A percentile compares a stretch with the other conserved stretches of the same genome.
Evolutionary conservation across 2,888 invertebrate species (phyloP).

Genomic region (Cheilosia variabilis): DNA sequence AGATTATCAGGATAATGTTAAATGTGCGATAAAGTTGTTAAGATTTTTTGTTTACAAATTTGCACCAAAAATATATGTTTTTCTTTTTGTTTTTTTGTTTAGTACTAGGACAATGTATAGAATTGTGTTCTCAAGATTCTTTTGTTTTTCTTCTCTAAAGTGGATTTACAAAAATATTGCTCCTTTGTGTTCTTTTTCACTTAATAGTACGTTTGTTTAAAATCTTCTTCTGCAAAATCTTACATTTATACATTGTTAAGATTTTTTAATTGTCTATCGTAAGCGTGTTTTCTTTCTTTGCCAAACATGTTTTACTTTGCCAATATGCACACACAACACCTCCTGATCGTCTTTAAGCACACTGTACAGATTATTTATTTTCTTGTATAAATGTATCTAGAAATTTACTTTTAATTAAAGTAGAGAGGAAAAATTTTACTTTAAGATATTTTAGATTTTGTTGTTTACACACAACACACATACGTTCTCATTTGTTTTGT

Average conservation of each 20-base stretch:
- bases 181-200: slow-evolving; percentile 36
- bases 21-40: slow-evolving; percentile 56
- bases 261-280: slow-evolving; percentile 38
- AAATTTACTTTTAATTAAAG: slow-evolving; percentile 39
- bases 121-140: slow-evolving; percentile 18
- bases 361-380: slow-evolving; percentile 57
- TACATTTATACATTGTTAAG: slow-evolving; percentile 26
- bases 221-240: slow-evolving; percentile 35
- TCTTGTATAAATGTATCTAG: slow-evolving; percentile 35
- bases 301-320: slow-evolving; percentile 34
- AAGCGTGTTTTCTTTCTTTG: slow-evolving; percentile 21
- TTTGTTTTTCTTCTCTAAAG: slow-evolving; percentile 40
- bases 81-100: slow-evolving; percentile 6
- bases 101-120: slow-evolving; percentile 46
- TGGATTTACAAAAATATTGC: slow-evolving; percentile 68
- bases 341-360: slow-evolving; percentile 73
- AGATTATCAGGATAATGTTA: slow-evolving; percentile 65
- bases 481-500: slow-evolving; percentile 32
- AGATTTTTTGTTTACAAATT: slow-evolving; percentile 43
- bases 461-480: slow-evolving; percentile 39
- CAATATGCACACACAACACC: slow-evolving; percentile 61
- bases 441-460: slow-evolving; percentile 24
- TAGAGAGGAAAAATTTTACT: slow-evolving; percentile 49
- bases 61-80: slow-evolving; percentile 63
- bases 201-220: slow-evolving; percentile 32